These are phyloP conservation scores for Denticeps clupeoides DNA, from an alignment of 2,797 vertebrate genomes.

Conservation along the genomic window DNA sequence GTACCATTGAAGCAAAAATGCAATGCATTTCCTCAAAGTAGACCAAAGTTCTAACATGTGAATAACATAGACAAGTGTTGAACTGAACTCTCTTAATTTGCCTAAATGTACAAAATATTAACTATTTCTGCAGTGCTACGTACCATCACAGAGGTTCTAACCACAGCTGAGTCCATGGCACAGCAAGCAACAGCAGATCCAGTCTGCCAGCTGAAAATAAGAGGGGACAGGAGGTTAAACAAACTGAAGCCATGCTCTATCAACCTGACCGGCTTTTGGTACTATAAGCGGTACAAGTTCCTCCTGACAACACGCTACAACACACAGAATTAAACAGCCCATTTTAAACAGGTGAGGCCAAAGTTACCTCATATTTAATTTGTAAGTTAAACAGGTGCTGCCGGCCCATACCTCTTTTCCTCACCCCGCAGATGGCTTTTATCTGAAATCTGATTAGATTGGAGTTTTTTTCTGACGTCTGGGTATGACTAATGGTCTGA, in stretches of 20 bases:
- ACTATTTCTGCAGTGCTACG: conserved; percentile 29
- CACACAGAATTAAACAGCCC: not conserved
- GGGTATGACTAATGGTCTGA: not conserved
- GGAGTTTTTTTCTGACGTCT: not conserved
- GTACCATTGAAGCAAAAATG: too few species aligned
- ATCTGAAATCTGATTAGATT: not conserved
- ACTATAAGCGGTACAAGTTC: not conserved
- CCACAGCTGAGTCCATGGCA: conserved; percentile 5
- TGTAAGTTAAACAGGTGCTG: conserved; percentile 1
- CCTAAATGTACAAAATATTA: conserved; percentile 34
- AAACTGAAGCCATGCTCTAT: conserved; percentile 13
- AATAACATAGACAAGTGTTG: too few species aligned
- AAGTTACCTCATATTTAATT: conserved; percentile 1
- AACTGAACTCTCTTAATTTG: too few species aligned
- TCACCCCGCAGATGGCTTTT: not conserved
- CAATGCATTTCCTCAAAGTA: too few species aligned
- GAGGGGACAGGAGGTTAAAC: conserved; percentile 13
- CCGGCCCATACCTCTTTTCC: not conserved
- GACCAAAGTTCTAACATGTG: too few species aligned
- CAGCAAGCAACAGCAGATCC: not conserved
- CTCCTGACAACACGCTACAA: not conserved
- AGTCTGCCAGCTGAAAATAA: conserved; percentile 2
- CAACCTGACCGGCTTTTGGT: conserved; percentile 6
- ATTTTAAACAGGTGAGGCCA: conserved; percentile 1
- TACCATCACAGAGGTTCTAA: conserved; percentile 15